Evolutionary conservation across 2,797 vertebrate species (phyloP).

Genomic region (Carduelis carduelis): DNA sequence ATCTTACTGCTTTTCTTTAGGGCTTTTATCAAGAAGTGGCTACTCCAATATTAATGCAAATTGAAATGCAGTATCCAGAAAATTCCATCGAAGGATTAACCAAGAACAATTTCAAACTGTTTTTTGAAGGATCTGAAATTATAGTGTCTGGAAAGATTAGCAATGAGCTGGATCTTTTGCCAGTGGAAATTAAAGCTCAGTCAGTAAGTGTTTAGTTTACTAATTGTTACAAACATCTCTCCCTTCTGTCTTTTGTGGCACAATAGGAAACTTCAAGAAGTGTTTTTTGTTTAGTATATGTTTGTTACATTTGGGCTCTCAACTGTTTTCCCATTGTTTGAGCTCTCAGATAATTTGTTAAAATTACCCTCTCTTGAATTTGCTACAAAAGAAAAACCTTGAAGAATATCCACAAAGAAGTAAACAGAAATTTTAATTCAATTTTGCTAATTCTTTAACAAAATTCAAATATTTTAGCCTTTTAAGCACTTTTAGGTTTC

Average conservation of each 20-base stretch:
- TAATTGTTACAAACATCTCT: background rate
- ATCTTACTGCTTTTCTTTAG: conserved; percentile 62
- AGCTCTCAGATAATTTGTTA: background rate
- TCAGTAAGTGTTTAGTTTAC: conserved; percentile 75
- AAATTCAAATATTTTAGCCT: background rate
- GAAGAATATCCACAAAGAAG: background rate
- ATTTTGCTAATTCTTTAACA: background rate
- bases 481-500: background rate
- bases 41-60: conserved; percentile 79
- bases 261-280: background rate
- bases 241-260: background rate
- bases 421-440: background rate
- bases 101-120: conserved; percentile 76
- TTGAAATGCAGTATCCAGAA: conserved; percentile 82
- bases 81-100: conserved; percentile 77
- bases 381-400: background rate
- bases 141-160: conserved; percentile 85
- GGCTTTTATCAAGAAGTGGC: conserved; percentile 90
- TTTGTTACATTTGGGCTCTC: background rate
- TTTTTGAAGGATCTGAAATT: conserved; percentile 88
- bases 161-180: conserved; percentile 70
- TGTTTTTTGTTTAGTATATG: background rate
- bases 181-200: conserved; percentile 79
- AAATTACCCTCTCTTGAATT: background rate
- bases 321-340: background rate